Conservation (phyloP, 1,140 invertebrate species). For the Melanaphis sacchari region DNA sequence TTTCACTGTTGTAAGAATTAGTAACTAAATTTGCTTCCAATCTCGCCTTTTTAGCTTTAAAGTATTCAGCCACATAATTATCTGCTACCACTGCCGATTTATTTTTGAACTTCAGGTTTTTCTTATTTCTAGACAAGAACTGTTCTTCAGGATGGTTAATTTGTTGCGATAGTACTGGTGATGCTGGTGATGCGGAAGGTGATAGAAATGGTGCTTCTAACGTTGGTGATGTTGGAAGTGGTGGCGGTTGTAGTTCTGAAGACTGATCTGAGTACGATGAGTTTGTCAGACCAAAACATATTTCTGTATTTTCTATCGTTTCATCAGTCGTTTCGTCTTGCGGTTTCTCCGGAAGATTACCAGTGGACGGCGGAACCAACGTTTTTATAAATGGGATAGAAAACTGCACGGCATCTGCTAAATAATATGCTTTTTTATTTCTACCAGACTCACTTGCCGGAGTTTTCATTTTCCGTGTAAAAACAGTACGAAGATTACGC, state of each 20-base stretch:
- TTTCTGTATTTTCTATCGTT: conserved; percentile 37
- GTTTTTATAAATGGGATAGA: conserved; percentile 44
- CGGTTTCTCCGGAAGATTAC: conserved; percentile 8
- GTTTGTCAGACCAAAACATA: conserved; percentile 14
- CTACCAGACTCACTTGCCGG: background rate
- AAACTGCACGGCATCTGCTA: conserved; percentile 34
- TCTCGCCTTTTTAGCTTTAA: conserved; percentile 60
- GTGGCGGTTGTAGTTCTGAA: conserved; percentile 39
- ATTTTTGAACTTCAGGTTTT: conserved; percentile 57
- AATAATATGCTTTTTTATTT: conserved; percentile 38
- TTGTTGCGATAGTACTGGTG: conserved; percentile 38
- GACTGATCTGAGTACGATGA: conserved; percentile 40
- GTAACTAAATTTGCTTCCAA: conserved; percentile 43
- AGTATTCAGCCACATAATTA: conserved; percentile 60
- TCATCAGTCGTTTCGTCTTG: conserved; percentile 18
- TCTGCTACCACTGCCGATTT: conserved; percentile 59
- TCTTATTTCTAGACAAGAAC: conserved; percentile 51
- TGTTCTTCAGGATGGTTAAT: conserved; percentile 32
- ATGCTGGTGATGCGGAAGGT: conserved; percentile 28
- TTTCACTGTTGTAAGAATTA: conserved; percentile 58
- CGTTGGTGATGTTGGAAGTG: conserved; percentile 19
- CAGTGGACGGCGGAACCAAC: background rate
- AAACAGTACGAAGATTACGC: conserved; percentile 44
- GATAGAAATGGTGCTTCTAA: conserved; percentile 37
- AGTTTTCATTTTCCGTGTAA: conserved; percentile 38